Evolutionary conservation across 2,797 vertebrate species (phyloP).

Genomic region (Cossypha caffra): DNA sequence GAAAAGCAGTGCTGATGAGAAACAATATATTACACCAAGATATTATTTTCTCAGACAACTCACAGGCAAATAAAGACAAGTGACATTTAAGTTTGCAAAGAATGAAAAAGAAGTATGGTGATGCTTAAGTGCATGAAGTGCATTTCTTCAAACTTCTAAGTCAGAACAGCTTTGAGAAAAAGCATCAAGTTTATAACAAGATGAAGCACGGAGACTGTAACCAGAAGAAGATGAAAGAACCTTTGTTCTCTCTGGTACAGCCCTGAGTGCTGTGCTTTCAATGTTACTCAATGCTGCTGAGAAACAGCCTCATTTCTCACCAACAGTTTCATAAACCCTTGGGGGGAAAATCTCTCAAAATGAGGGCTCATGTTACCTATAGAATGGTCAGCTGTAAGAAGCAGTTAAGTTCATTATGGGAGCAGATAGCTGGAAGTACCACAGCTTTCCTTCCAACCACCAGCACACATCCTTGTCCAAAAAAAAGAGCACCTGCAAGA

Average conservation of each 20-base stretch:
- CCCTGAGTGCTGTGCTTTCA: background rate
- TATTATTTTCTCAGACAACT: background rate
- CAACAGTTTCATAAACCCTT: background rate
- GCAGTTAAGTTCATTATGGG: background rate
- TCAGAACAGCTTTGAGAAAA: background rate
- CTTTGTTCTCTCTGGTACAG: background rate
- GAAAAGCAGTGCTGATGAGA: background rate
- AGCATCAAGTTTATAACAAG: background rate
- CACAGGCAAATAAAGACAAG: background rate
- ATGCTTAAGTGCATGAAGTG: background rate
- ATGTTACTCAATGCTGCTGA: background rate
- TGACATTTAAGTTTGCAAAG: background rate
- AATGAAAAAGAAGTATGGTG: background rate
- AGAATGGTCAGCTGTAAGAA: background rate
- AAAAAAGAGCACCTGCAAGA: conserved; percentile 19
- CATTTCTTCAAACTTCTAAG: background rate
- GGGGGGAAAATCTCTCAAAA: background rate
- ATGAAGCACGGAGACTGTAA: background rate
- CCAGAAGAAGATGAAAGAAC: conserved; percentile 23
- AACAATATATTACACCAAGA: background rate
- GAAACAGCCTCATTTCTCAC: background rate
- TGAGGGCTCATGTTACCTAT: background rate
- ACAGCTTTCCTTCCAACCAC: background rate
- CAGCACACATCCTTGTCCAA: fast-evolving
- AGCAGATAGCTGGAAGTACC: background rate